A percentile compares a stretch with the other conserved stretches of the same genome.
phyloP scores from a whole-genome alignment of 1,140 invertebrate genomes.

The Pteromalus puparum region DNA sequence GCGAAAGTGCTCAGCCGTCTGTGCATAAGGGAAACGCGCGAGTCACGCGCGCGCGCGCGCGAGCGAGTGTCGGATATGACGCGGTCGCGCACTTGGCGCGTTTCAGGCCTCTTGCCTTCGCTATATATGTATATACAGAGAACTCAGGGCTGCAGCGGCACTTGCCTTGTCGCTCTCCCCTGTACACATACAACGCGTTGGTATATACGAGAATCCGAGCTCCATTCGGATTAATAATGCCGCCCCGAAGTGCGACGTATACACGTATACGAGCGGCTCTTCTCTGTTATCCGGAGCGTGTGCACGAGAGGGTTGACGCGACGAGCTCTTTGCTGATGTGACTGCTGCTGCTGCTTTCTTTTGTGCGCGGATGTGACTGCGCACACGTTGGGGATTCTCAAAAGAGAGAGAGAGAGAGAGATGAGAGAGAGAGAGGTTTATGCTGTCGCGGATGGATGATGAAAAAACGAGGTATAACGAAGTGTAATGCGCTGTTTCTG shows the following conservation, averaged over 20 bases:
- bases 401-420: neutral
- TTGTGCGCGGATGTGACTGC: neutral
- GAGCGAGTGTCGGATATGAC: slow-evolving; percentile 65
- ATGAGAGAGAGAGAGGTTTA: too few relatives aligned
- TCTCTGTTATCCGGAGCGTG: neutral
- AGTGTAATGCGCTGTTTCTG: neutral
- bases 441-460: neutral
- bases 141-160: slow-evolving; percentile 5
- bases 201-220: slow-evolving; percentile 5
- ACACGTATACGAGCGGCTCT: slow-evolving; percentile 7
- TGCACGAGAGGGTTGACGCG: neutral
- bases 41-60: slow-evolving; percentile 46
- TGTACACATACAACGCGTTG: slow-evolving; percentile 23
- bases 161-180: slow-evolving; percentile 39
- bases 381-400: neutral
- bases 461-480: neutral
- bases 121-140: too few relatives aligned
- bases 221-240: slow-evolving; percentile 56
- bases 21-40: slow-evolving; percentile 45
- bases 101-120: slow-evolving; percentile 17
- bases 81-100: slow-evolving; percentile 64
- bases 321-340: neutral
- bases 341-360: neutral
- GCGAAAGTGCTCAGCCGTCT: slow-evolving; percentile 53
- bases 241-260: slow-evolving; percentile 40